Evolutionary conservation across 2,113 vertebrate species (phyloP).

Genomic region (Megaceryle torquata): DNA sequence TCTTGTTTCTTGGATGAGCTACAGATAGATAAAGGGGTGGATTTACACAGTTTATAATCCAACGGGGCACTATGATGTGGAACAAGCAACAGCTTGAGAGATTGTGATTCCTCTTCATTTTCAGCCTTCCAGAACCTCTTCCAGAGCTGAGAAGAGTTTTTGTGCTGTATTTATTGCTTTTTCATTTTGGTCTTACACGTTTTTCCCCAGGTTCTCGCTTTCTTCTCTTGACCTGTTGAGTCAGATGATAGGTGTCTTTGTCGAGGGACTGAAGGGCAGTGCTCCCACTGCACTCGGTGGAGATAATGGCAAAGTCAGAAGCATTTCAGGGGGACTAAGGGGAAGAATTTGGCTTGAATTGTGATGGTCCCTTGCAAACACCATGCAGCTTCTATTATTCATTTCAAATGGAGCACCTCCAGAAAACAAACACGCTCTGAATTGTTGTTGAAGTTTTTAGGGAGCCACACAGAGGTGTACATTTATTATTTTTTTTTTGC

Average conservation of each 20-base stretch:
- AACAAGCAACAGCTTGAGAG: not conserved
- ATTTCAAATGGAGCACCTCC: not conserved
- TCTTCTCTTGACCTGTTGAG: not conserved
- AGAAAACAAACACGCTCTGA: not conserved
- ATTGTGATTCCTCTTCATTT: not conserved
- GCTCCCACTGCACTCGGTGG: not conserved
- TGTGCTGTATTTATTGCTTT: not conserved
- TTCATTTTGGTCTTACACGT: not conserved
- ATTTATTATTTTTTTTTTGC: not conserved
- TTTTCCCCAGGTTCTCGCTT: not conserved
- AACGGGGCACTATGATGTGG: no score
- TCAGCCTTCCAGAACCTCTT: not conserved
- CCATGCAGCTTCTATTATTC: not conserved
- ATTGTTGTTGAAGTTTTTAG: not conserved
- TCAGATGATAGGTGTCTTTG: not conserved
- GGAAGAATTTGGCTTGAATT: not conserved
- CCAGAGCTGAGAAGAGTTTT: not conserved
- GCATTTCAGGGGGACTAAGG: not conserved
- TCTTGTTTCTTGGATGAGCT: not conserved
- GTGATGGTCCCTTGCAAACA: not conserved
- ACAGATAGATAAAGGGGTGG: not conserved
- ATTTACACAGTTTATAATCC: not conserved
- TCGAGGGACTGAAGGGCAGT: not conserved
- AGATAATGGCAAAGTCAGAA: not conserved
- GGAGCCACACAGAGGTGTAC: not conserved